Conservation (phyloP, 2,888 invertebrate genomes). For the Macropis europaea region DNA sequence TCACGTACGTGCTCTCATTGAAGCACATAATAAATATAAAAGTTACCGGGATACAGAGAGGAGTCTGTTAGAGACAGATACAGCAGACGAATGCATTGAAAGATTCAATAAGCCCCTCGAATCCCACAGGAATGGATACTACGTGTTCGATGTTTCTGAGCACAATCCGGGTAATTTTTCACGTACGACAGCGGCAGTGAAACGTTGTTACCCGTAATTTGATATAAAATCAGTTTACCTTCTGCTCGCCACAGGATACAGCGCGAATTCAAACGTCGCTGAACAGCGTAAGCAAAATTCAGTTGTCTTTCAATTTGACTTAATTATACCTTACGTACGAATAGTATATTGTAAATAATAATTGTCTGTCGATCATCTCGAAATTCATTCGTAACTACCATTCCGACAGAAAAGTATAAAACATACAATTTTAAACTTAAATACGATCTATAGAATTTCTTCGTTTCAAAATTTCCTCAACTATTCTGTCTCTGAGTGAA, state of each 20-base stretch:
- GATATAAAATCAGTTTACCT: slow-evolving; percentile 47
- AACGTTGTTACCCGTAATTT: slow-evolving; percentile 46
- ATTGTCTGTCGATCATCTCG: no score
- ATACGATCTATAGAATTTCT: no score
- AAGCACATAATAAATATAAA: slow-evolving; percentile 37
- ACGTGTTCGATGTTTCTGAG: slow-evolving; percentile 51
- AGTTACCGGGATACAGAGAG: slow-evolving; percentile 3
- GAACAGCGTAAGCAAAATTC: not conserved
- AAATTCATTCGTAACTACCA: no score
- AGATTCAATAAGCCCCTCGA: slow-evolving; percentile 57
- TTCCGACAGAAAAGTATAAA: no score
- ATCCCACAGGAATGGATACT: slow-evolving; percentile 49
- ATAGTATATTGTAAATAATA: no score
- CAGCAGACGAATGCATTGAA: slow-evolving; percentile 48
- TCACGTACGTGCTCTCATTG: slow-evolving; percentile 13
- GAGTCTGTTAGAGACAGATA: slow-evolving; percentile 32
- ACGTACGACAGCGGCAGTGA: slow-evolving; percentile 36
- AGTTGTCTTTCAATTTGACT: not conserved
- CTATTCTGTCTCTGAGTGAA: no score
- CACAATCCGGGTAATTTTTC: slow-evolving; percentile 56
- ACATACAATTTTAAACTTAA: no score
- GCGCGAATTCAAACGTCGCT: not conserved
- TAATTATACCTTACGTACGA: not conserved
- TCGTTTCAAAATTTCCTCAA: no score
- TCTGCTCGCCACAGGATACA: slow-evolving; percentile 9